Percentiles rank a stretch among this genome's conserved stretches.
These are phyloP conservation scores for Cavia aperea DNA, from an alignment of 2,113 vertebrate genomes.

Conservation along the genomic window DNA sequence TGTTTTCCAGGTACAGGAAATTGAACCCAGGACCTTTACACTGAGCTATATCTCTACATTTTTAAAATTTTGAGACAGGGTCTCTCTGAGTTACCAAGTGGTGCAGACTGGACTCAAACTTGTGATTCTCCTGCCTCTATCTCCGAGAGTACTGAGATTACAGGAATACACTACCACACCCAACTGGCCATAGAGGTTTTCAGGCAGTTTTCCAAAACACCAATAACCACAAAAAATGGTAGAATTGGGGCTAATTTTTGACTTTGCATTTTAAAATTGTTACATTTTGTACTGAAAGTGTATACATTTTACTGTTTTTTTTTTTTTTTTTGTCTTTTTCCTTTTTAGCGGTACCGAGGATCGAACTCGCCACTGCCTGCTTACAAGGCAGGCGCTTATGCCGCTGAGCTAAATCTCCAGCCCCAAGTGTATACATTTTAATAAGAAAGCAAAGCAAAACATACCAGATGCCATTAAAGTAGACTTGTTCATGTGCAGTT, in stretches of 20 bases:
- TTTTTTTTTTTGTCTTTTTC: too few species aligned
- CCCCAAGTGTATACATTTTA: neutral
- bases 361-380: too few species aligned
- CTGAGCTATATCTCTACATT: neutral
- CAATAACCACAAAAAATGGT: neutral
- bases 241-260: neutral
- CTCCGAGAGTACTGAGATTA: neutral
- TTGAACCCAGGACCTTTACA: neutral
- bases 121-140: neutral
- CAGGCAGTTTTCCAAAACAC: neutral
- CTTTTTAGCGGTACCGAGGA: too few species aligned
- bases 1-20: neutral
- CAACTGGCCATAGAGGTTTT: neutral
- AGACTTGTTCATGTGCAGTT: neutral
- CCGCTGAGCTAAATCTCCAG: too few species aligned
- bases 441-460: neutral
- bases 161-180: neutral
- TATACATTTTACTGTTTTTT: neutral
- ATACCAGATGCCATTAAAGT: neutral
- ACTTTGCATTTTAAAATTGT: neutral
- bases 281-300: neutral
- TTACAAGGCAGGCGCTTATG: too few species aligned
- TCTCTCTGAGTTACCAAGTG: neutral
- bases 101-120: neutral
- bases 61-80: neutral